Percentiles rank a stretch among this genome's conserved stretches.
phyloP scores from a whole-genome alignment of 1,140 invertebrate species.

The Bombus waltoni region DNA sequence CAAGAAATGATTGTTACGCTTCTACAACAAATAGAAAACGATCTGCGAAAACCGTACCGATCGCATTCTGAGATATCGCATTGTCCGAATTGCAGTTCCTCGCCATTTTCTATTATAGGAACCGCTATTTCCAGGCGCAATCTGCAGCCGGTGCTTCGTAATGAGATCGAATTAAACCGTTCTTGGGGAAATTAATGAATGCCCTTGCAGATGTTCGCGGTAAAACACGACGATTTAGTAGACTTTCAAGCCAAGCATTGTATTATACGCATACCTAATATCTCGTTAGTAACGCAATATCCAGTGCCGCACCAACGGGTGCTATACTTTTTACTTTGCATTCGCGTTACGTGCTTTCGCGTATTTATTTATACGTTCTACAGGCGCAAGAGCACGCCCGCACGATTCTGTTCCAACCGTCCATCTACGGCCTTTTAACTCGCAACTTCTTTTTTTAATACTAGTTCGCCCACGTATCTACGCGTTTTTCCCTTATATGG shows the following conservation, averaged over 20 bases:
- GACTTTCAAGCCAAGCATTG: not conserved
- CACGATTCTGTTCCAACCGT: not conserved
- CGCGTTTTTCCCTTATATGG: not conserved
- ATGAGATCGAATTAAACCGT: not conserved
- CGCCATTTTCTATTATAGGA: not conserved
- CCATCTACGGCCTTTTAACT: not conserved
- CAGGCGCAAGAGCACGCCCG: not conserved
- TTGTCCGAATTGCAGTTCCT: not conserved
- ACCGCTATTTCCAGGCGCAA: not conserved
- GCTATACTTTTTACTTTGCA: not conserved
- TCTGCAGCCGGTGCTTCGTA: not conserved
- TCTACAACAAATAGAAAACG: not conserved
- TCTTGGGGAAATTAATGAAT: not conserved
- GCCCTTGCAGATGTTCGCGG: not conserved
- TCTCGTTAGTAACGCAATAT: constrained; percentile 1
- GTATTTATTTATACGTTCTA: not conserved
- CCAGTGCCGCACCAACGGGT: not conserved
- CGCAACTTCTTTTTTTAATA: not conserved
- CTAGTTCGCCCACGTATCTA: not conserved
- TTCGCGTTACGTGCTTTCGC: not conserved
- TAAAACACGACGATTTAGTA: constrained; percentile 12
- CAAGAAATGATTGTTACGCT: not conserved
- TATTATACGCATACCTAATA: not conserved
- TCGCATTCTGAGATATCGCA: not conserved
- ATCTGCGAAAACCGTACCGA: not conserved